Evolutionary conservation across 2,113 vertebrate species (phyloP).

Genomic region (Noturus placidus): DNA sequence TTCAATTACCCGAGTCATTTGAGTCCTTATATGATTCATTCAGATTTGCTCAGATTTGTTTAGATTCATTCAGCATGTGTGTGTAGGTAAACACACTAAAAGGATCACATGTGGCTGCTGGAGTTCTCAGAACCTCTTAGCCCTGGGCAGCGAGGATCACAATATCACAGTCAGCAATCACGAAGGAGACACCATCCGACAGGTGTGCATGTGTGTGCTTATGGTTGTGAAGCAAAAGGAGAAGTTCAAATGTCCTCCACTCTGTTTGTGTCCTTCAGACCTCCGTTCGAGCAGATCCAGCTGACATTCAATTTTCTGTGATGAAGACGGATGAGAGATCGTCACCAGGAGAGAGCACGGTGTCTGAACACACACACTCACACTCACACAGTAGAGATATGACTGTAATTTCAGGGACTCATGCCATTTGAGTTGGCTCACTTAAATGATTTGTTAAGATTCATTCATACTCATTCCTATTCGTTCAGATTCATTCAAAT

Average conservation of each 20-base stretch:
- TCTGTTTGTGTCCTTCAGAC: conserved; percentile 65
- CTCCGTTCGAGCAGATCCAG: conserved; percentile 80
- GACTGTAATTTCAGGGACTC: neutral
- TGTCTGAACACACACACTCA: conserved; percentile 62
- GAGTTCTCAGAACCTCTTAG: conserved; percentile 90
- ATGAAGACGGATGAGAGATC: conserved; percentile 90
- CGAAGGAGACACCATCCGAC: conserved; percentile 92
- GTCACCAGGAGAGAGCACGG: conserved; percentile 81
- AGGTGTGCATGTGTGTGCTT: conserved; percentile 71
- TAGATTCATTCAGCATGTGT: neutral
- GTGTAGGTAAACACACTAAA: conserved; percentile 92
- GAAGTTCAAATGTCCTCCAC: neutral
- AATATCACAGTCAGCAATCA: conserved; percentile 91
- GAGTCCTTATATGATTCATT: neutral
- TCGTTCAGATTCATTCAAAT: no score
- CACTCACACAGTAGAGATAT: neutral
- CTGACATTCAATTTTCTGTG: conserved; percentile 85
- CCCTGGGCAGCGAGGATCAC: conserved; percentile 92
- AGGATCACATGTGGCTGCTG: conserved; percentile 94
- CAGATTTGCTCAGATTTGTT: neutral
- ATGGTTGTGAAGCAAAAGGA: neutral
- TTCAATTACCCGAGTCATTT: neutral
- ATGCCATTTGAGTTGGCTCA: neutral
- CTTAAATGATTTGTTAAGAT: neutral
- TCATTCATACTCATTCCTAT: neutral